phyloP scores from a whole-genome alignment of 2,113 vertebrate genomes.

The Stegostoma tigrinum region DNA sequence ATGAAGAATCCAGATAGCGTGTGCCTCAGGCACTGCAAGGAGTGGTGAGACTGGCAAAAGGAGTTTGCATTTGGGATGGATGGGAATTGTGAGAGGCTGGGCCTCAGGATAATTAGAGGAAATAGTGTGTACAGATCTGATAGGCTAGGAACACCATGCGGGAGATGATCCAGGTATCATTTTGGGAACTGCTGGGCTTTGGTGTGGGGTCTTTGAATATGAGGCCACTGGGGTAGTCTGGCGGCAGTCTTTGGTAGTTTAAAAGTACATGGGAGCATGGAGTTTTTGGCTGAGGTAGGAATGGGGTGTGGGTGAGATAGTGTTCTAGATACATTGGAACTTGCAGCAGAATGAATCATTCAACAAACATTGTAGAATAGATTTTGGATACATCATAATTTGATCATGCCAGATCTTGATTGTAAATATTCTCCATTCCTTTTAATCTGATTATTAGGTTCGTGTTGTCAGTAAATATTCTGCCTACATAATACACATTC shows the following conservation, averaged over 20 bases:
- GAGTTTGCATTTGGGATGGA: background rate
- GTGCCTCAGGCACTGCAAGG: background rate
- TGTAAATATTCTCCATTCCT: background rate
- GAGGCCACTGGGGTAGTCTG: too few relatives aligned
- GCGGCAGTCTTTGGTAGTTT: background rate
- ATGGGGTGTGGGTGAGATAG: background rate
- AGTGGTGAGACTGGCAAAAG: background rate
- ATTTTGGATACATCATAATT: background rate
- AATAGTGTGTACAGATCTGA: background rate
- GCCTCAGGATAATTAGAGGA: background rate
- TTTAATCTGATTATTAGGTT: background rate
- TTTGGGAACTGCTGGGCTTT: background rate
- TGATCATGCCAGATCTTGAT: background rate
- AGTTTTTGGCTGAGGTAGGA: background rate
- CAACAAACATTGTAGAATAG: background rate
- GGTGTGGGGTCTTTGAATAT: background rate
- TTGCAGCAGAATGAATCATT: background rate
- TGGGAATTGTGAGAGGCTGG: background rate
- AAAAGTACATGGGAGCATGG: background rate
- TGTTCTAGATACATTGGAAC: too few relatives aligned
- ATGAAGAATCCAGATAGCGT: background rate
- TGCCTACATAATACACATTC: slow-evolving; percentile 9
- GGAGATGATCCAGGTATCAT: background rate
- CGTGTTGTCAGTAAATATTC: background rate
- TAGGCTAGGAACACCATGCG: background rate